Evolutionary conservation across 2,888 invertebrate species (phyloP), one percentile per base, ranked within the genome.

Genomic region (Drosophila nr. fundita): DNA sequence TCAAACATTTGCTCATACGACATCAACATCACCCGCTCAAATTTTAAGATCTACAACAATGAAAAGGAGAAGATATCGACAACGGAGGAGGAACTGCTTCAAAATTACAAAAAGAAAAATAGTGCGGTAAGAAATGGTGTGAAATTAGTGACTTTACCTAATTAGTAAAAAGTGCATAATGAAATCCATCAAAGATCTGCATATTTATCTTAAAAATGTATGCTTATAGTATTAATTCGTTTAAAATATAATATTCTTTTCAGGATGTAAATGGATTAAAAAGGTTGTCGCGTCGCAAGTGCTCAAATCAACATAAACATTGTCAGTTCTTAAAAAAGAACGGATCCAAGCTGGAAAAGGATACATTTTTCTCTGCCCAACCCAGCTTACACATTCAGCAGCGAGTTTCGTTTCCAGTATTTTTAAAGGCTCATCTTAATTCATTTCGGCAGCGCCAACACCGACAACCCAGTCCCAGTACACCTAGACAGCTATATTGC

Each of bases 361-460:
- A 82, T 29, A 68, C 62, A 29, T 6, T 74, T 15, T 63, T 67
- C 61, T 54, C 68, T 4, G 36, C 65, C 7, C 74, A 74, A 58
- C 45, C 79, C 2, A 62, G 58, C 15, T 54, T 81, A 52, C 83
- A 83, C 27, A 73, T 83, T 48, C 83, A 85, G 50, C 83, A 83
- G 30, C 64, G 80, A 7, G 80, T 82, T 8, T 72, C 71, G 3
- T 83, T 83, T 55, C 83, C 83, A 24, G 81, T 83, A 15, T 79
- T 86, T 63, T 54, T 86, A 1, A 83, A 83, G 29, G 71, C 86
- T 2, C 87, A 86, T 38, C 48, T 83, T 7, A 79, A 70, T 34
- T 68, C 79, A 2, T 69, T 83, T 40, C 73, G 83, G n/a, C 76
- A 78, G 11, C 82, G 78, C 21, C 76, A 80, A 27, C 60, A 76